phyloP scores from a whole-genome alignment of 2,797 vertebrate genomes.

The Halcyon leucocephala region DNA sequence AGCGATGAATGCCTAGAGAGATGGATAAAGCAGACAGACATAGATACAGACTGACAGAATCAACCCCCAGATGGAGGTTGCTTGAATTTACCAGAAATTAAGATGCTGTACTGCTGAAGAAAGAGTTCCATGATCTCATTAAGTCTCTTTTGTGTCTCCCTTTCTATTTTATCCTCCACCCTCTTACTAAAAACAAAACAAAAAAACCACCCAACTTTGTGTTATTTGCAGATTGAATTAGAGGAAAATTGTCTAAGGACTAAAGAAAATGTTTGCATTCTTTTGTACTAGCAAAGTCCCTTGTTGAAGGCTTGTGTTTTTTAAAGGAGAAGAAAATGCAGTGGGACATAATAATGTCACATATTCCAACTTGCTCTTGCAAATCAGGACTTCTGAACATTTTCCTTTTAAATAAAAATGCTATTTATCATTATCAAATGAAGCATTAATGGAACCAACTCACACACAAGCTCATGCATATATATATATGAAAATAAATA shows the following conservation, averaged over 20 bases:
- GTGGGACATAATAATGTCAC: slow-evolving; percentile 68
- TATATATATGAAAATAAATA: slow-evolving; percentile 20
- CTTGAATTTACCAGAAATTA: slow-evolving; percentile 46
- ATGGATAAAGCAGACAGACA: slow-evolving; percentile 56
- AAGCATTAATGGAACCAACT: slow-evolving; percentile 75
- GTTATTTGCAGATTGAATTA: slow-evolving; percentile 24
- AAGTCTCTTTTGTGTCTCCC: slow-evolving; percentile 29
- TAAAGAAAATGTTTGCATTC: slow-evolving; percentile 24
- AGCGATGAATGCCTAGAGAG: slow-evolving; percentile 24
- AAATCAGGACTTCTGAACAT: slow-evolving; percentile 74
- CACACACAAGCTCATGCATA: slow-evolving; percentile 18
- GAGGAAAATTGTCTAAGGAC: slow-evolving; percentile 7
- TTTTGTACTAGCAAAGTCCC: background rate
- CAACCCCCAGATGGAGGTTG: slow-evolving; percentile 26
- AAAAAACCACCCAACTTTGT: background rate
- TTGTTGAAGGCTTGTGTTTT: slow-evolving; percentile 5
- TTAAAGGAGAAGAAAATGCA: slow-evolving; percentile 64
- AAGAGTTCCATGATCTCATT: slow-evolving; percentile 45
- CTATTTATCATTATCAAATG: slow-evolving; percentile 75
- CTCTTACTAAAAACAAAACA: background rate
- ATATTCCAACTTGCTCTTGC: slow-evolving; percentile 72
- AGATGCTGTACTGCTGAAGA: slow-evolving; percentile 51
- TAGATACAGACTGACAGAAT: slow-evolving; percentile 53
- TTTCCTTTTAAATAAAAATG: slow-evolving; percentile 77
- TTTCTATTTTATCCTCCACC: background rate